A percentile compares a stretch with the other conserved stretches of the same genome.
Conservation (phyloP, 2,888 invertebrate species). For the Dicyrtoma fusca region DNA sequence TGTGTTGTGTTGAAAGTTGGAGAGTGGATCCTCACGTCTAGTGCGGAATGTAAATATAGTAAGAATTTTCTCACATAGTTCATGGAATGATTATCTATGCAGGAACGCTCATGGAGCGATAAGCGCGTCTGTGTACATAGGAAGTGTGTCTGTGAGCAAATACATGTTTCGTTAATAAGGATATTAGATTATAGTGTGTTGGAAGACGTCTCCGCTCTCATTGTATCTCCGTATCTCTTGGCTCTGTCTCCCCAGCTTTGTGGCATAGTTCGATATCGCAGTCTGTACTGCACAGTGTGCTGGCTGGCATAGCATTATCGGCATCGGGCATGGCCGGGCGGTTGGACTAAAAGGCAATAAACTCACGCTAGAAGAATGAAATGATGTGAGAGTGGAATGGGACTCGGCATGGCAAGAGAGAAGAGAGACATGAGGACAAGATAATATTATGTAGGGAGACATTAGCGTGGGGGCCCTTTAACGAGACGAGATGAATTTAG, state of each 20-base stretch:
- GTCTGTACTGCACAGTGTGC: background rate
- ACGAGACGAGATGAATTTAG: constrained; percentile 10
- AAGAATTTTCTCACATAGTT: background rate
- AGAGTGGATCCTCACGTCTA: too few relatives aligned
- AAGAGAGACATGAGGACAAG: constrained; percentile 11
- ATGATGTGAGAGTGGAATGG: constrained; percentile 9
- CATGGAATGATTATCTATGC: constrained; percentile 1
- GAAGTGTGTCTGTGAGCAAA: background rate
- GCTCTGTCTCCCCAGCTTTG: background rate
- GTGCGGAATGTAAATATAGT: too few relatives aligned
- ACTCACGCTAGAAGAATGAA: constrained; percentile 1
- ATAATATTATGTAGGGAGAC: constrained; percentile 18
- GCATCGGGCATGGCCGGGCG: too few relatives aligned
- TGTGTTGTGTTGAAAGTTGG: too few relatives aligned
- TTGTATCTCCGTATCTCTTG: background rate
- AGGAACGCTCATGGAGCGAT: background rate
- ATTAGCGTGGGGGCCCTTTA: constrained; percentile 19
- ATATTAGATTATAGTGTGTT: constrained; percentile 7
- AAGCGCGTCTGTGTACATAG: constrained; percentile 4
- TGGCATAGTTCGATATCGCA: too few relatives aligned
- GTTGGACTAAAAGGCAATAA: too few relatives aligned
- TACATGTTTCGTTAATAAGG: constrained; percentile 10
- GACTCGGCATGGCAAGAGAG: background rate
- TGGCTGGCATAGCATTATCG: background rate
- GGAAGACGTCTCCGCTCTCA: background rate